Percentiles rank a stretch among this genome's conserved stretches.
Conservation (phyloP, 2,113 vertebrate species). For the Neodon shergylaensis region DNA sequence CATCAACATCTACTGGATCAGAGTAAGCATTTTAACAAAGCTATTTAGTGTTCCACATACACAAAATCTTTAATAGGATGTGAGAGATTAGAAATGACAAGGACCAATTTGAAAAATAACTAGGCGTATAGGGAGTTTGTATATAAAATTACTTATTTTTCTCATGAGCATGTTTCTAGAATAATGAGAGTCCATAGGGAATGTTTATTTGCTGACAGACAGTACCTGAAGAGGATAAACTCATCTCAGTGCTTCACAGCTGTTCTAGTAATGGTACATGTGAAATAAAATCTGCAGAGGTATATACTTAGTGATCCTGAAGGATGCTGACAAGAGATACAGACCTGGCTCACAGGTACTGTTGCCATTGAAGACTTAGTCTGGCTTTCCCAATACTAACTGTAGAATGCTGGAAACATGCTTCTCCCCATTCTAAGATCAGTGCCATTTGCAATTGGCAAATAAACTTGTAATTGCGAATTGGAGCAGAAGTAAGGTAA, state of each 20-base stretch:
- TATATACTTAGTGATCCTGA: background rate
- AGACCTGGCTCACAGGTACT: background rate
- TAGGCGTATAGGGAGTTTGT: background rate
- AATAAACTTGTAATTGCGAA: background rate
- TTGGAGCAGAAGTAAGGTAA: background rate
- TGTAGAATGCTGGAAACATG: too few relatives aligned
- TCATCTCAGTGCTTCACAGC: background rate
- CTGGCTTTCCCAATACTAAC: background rate
- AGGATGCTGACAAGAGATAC: background rate
- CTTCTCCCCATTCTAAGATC: too few relatives aligned
- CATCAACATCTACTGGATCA: background rate
- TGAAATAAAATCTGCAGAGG: background rate
- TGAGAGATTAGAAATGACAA: background rate
- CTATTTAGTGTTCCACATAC: background rate
- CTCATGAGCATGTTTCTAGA: background rate
- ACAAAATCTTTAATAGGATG: background rate
- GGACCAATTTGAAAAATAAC: background rate
- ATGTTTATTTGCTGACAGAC: background rate
- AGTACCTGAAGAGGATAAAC: background rate
- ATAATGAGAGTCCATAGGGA: background rate
- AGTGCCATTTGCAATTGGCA: background rate
- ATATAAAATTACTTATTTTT: background rate
- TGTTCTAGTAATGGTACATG: accelerated
- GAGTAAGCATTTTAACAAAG: background rate
- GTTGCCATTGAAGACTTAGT: background rate